Evolutionary conservation across 2,797 vertebrate genomes (phyloP).

Genomic region (Myotis vivesi): DNA sequence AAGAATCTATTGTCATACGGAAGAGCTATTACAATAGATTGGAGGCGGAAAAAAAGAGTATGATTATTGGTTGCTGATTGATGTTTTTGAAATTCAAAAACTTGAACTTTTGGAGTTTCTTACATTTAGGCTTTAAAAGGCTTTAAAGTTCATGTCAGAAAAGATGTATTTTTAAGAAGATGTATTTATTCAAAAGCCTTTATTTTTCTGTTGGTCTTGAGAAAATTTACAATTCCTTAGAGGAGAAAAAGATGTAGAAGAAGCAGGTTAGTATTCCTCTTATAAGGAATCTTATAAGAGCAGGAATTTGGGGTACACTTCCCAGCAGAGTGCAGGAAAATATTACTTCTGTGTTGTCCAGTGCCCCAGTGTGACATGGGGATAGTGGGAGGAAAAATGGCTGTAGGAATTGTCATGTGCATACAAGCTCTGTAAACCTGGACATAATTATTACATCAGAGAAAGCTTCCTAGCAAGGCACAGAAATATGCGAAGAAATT

Average conservation of each 20-base stretch:
- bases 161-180: background rate
- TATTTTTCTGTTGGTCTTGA: background rate
- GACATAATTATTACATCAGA: background rate
- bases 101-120: background rate
- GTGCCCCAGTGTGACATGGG: accelerated
- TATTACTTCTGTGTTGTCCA: background rate
- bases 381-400: background rate
- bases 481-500: background rate
- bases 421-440: background rate
- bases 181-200: background rate
- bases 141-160: slow-evolving; percentile 2
- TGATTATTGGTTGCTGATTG: background rate
- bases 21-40: background rate
- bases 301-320: background rate
- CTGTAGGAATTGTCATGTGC: background rate
- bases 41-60: background rate
- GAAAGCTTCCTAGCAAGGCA: background rate
- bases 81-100: background rate
- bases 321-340: background rate
- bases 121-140: background rate
- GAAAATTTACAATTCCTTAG: background rate
- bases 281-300: background rate
- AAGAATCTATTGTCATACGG: background rate
- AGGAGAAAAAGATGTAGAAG: background rate
- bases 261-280: background rate